Base-by-base conservation (phyloP, 2,888 invertebrate genomes). In the Cephus pulcher region DNA sequence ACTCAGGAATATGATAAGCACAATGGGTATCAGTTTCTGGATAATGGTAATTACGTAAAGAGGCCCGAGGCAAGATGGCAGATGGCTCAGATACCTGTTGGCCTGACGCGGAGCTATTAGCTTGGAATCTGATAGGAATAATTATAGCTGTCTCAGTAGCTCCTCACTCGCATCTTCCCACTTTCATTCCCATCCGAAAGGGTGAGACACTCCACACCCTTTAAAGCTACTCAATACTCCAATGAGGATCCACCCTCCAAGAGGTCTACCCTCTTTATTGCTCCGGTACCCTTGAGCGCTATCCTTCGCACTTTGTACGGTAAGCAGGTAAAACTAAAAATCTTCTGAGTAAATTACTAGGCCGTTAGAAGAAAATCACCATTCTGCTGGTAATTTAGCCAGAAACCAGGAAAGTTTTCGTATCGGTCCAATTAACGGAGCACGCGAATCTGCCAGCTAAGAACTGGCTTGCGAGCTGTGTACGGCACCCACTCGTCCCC, bases 1-100 rank as follows among this genome's bases (percentile, higher is more conserved):
- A 40, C 40, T 40, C 40, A 82, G 88, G 78, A 89, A 88, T 89
- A 88, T 88, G 88, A 89, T 89, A 89, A 89, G 88, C 86, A 85
- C 78, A 79, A 81, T 80, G 83, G 84, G 84, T 86, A 88, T 88
- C 88, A 86, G 88, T 84, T 85, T 85, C 87, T 81, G 86, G 88
- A 84, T 87, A 88, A 88, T 86, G 89, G 88, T 88, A 88, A 88
- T 88, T 88, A 88, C 87, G 83, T 81, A 80, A 40, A 84, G 85
- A 84, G 83, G 86, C 88, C 81, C 79, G 78, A 83, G 88, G 88
- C 87, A 82, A 82, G 79, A 78, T 80, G 83, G 80, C 83, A 83
- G 85, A 85, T 83, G 84, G 83, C 83, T 84, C 85, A 85, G 84
- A 84, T 83, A 79, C 84, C 80, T 79, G 81, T 81, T 82, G 82